Base-by-base conservation (phyloP, 2,113 vertebrate species). In the Tyto alba region DNA sequence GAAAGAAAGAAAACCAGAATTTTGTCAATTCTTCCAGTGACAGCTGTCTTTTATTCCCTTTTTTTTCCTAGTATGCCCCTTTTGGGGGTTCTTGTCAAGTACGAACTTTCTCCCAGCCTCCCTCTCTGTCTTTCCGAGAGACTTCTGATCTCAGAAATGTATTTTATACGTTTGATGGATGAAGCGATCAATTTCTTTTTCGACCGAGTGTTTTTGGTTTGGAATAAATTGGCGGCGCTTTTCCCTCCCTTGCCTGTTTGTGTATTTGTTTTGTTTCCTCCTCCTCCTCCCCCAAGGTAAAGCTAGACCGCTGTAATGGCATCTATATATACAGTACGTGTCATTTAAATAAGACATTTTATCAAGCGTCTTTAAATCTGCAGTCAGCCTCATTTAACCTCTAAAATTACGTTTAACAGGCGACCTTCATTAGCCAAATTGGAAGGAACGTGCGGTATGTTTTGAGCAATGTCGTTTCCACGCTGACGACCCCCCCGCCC, bases 381-480 rank as follows among this genome's bases (percentile, higher is more conserved):
- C 80, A 85, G 53, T 80, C 96, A 91, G 92, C 84, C 74, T 88
- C 89, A 81, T 88, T 91, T 94, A 95, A 96, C 89, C 91, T 96
- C 89, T 84, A 89, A 88, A 91, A 91, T 94, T 87, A 79, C 27
- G 4, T 38, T 91, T 88, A 94, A 96, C 82, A 9, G 67, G 36
- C 36, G 23, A 87, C 59, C 81, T 85, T 96, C 90, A 67, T 93
- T 93, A 90, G 75, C 66, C 89, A 87, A 78, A 93, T 63, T 55
- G 75, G 69, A 75, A 94, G 59, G 38, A 88, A 57, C 53, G 25
- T 73, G 87, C 18, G 3, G 20, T 56, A 81, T 26, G 71, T 81
- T 84, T 84, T 63, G 88, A 94, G 68, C n/a, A 52, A 60, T 3
- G 38, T 10, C 26, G 4, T 71, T 88, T 90, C 47, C 74, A 64